phyloP scores from a whole-genome alignment of 2,113 vertebrate species.

The Malaclemys terrapin region DNA sequence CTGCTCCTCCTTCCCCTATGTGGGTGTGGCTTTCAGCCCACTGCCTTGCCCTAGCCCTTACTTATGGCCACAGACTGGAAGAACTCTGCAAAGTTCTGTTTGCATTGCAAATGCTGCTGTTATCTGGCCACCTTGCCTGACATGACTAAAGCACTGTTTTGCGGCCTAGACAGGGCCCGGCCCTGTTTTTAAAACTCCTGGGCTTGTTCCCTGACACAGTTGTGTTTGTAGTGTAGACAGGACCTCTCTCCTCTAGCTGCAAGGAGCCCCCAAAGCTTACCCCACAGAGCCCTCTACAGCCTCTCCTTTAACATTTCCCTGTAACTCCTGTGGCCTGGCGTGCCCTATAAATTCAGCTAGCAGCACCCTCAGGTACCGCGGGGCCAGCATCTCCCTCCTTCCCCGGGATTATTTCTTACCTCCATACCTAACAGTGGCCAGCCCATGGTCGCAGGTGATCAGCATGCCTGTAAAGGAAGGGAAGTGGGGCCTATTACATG shows the following conservation, averaged over 20 bases:
- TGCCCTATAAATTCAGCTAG: fast-evolving
- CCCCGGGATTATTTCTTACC: neutral
- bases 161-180: neutral
- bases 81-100: neutral
- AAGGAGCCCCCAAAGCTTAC: neutral
- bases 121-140: neutral
- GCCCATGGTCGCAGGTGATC: fast-evolving
- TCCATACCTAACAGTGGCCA: neutral
- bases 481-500: neutral
- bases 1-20: fast-evolving
- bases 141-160: fast-evolving
- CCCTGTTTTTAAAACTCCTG: neutral
- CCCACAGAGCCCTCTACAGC: no score
- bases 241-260: neutral
- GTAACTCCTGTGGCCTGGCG: neutral
- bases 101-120: neutral
- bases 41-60: neutral
- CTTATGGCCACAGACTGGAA: no score
- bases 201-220: fast-evolving
- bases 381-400: fast-evolving
- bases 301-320: neutral
- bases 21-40: neutral
- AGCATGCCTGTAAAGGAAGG: neutral
- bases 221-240: neutral
- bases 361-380: fast-evolving